phyloP scores from a whole-genome alignment of 2,888 invertebrate species.

The Synergus gifuensis region DNA sequence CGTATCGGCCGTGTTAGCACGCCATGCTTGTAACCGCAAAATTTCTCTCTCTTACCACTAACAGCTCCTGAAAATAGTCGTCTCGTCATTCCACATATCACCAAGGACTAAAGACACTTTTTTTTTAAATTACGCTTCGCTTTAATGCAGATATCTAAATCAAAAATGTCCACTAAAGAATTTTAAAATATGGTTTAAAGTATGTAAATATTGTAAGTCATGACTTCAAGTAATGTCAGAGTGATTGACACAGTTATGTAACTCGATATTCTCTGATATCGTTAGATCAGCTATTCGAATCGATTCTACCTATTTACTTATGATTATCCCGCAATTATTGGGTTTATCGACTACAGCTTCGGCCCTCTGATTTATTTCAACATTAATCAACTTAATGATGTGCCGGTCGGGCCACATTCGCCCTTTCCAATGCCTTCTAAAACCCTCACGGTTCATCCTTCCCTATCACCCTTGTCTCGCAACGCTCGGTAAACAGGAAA shows the following conservation, averaged over 20 bases:
- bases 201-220: background rate
- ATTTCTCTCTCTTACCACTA: constrained; percentile 63
- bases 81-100: constrained; percentile 31
- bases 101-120: background rate
- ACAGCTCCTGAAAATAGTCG: constrained; percentile 39
- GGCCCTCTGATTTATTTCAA: constrained; percentile 76
- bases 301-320: constrained; percentile 74
- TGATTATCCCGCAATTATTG: constrained; percentile 77
- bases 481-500: constrained; percentile 73
- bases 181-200: background rate
- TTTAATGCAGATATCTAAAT: background rate
- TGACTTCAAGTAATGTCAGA: background rate
- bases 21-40: constrained; percentile 69
- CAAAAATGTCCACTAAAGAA: background rate
- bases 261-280: constrained; percentile 45
- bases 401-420: constrained; percentile 67
- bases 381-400: constrained; percentile 78
- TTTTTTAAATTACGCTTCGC: background rate
- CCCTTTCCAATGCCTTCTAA: constrained; percentile 68
- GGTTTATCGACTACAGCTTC: constrained; percentile 76
- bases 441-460: constrained; percentile 63
- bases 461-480: constrained; percentile 60
- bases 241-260: background rate
- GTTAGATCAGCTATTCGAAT: constrained; percentile 62
- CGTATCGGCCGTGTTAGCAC: constrained; percentile 65